Base-by-base conservation (phyloP, 2,113 vertebrate genomes). In the Anhinga anhinga region DNA sequence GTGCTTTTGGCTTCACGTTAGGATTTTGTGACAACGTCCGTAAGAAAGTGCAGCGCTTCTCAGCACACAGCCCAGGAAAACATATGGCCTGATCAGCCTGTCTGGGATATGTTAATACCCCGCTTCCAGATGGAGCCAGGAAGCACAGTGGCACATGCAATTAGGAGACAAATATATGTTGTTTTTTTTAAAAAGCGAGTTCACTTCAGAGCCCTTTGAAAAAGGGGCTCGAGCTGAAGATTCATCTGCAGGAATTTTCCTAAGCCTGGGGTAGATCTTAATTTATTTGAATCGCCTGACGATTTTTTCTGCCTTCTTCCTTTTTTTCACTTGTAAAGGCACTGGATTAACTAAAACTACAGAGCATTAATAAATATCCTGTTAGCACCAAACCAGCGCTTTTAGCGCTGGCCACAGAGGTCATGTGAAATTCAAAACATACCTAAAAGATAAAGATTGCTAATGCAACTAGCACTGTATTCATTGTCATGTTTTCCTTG, bases 301-400 rank as follows among this genome's bases (percentile, higher is more conserved):
- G 42, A 50, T 86, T 93, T 77, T 50, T 91, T 89, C 92, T 90
- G 94, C 92, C 90, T 87, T 90, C 76, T 94, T 71, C 77, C 66
- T 77, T 94, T 96, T 40, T 94, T 65, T 74, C 70, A 78, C 87
- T 77, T 93, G 79, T 87, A 47, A 88, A 88, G 93, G 91, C 86
- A 95, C 53, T 80, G 86, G 83, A 88, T 96, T 95, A 97, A 96
- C 74, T 88, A 90, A 92, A 93, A 91, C 79, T 97, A 96, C 82
- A 89, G 84, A 95, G 93, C 90, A 69, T 88, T 96, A 98, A 97
- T 97, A 98, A 97, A 97, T 96, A 98, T 18, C 67, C 90, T 77
- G 93, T 96, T 98, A 98, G 98, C 98, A 98, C 98, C 98, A 98
- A 95, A 97, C 96, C 97, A 97, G 90, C n/a, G 85, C 55, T 92